These are phyloP conservation scores for Penaeus chinensis DNA, from an alignment of 1,140 invertebrate species.

Conservation along the genomic window DNA sequence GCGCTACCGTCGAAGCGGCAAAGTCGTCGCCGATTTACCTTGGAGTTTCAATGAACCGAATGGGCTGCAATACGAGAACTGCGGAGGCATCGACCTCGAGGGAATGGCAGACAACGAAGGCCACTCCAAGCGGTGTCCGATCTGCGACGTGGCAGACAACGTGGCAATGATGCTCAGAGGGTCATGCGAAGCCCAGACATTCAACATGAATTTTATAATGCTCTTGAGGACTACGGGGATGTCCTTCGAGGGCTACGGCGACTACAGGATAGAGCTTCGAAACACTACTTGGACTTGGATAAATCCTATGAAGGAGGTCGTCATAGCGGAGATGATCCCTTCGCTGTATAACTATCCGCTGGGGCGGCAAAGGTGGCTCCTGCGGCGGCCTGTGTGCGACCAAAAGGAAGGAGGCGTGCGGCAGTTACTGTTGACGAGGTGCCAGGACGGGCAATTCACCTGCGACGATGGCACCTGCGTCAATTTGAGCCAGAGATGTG, in stretches of 20 bases:
- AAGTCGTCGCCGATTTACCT: slow-evolving; percentile 26
- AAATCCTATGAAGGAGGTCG: slow-evolving; percentile 2
- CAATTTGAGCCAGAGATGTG: slow-evolving; percentile 34
- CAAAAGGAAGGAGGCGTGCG: slow-evolving; percentile 12
- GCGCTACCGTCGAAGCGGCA: slow-evolving; percentile 28
- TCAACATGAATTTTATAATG: slow-evolving; percentile 47
- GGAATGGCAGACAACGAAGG: slow-evolving; percentile 50
- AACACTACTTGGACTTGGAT: slow-evolving; percentile 41
- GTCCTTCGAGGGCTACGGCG: slow-evolving; percentile 46
- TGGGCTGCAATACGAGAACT: slow-evolving; percentile 52
- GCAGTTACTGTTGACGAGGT: slow-evolving; percentile 31
- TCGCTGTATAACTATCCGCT: slow-evolving; percentile 40
- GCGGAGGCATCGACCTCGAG: slow-evolving; percentile 45
- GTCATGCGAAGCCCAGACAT: slow-evolving; percentile 34
- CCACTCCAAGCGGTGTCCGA: slow-evolving; percentile 26
- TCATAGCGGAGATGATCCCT: slow-evolving; percentile 35
- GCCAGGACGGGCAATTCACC: slow-evolving; percentile 35
- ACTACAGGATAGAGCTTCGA: slow-evolving; percentile 38
- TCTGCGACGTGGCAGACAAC: slow-evolving; percentile 40
- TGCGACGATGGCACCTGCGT: slow-evolving; percentile 55
- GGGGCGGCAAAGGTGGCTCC: slow-evolving; percentile 35
- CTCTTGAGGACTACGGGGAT: not conserved
- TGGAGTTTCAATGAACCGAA: slow-evolving; percentile 59
- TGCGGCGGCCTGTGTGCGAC: slow-evolving; percentile 39
- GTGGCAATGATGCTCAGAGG: slow-evolving; percentile 41